Conservation (phyloP, 1,140 invertebrate species). For the Orchestia grillus region DNA sequence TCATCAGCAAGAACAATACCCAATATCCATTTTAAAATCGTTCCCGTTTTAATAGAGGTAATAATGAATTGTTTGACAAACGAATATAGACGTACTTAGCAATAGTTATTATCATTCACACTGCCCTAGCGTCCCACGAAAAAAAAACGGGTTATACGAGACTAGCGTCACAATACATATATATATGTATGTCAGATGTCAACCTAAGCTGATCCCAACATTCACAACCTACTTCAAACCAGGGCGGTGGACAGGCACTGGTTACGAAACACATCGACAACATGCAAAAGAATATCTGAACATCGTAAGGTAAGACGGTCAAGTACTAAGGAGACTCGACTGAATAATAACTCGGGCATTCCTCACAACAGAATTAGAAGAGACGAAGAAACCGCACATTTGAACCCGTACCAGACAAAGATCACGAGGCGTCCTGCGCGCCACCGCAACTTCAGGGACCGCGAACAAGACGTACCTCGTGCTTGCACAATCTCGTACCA, state of each 20-base stretch:
- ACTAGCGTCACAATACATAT: background rate
- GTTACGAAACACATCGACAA: background rate
- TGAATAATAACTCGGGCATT: no score
- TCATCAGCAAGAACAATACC: background rate
- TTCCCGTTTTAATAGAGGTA: background rate
- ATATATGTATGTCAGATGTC: background rate
- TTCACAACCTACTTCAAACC: background rate
- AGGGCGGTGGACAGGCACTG: background rate
- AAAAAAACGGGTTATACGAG: background rate
- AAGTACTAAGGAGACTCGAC: no score
- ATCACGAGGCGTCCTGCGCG: no score
- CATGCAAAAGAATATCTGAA: background rate
- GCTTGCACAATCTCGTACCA: background rate
- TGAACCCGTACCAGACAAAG: no score
- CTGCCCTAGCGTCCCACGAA: background rate
- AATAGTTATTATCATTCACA: no score
- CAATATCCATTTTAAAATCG: background rate
- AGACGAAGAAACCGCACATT: no score
- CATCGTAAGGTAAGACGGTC: background rate
- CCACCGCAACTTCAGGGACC: background rate
- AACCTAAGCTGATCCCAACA: background rate
- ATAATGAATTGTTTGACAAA: background rate
- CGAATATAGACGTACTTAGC: no score
- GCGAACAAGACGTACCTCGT: background rate
- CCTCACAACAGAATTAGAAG: no score